Base-by-base conservation (phyloP, 92 coral and sea anemone genomes). In the Nematostella vectensis region DNA sequence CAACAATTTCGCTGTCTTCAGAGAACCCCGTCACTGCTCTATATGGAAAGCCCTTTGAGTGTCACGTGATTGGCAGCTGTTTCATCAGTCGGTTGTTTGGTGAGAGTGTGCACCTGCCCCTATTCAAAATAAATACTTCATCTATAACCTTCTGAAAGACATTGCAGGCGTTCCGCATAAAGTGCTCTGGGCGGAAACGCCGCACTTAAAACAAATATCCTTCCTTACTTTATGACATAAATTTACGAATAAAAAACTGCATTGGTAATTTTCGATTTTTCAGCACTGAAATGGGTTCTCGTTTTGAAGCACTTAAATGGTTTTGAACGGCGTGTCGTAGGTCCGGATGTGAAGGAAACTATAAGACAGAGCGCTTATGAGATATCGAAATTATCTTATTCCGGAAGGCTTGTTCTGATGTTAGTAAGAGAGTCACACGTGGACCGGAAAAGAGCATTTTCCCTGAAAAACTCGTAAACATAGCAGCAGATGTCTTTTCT, bases 101-200 rank as follows among this genome's bases (percentile, higher is more conserved):
- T 85, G 95, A 77, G 95, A 85, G 72, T 31, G 51, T 51, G 72
- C 95, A 85, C 95, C 95, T 85, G 95, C 88, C 54, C n/a, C 62
- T 52, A 49, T 75, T 62, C 65, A 84, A 80, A 80, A 75, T 85
- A 85, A 85, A 85, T 80, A 85, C 95, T 85, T 80, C 95, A 85
- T 85, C 95, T 80, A 85, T 85, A 85, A 85, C 83, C 80, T 85
- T 85, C 80, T 85, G 95, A 85, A 85, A 81, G 76, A 74, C 94
- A 80, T 85, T 88, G 71, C 76, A 76, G 81, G 84, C 88, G 95
- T 63, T 76, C 65, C 52, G 80, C 63, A 71, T 75, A 85, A 75
- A 85, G 95, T 85, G 87, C 95, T 85, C 65, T 70, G 62, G 81
- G 95, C 95, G 95, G 95, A 85, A 78, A 58, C 79, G 76, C 62